Evolutionary conservation across 2,888 invertebrate genomes (phyloP), one percentile per base, ranked within the genome.

Genomic region (Neelides folsomi): DNA sequence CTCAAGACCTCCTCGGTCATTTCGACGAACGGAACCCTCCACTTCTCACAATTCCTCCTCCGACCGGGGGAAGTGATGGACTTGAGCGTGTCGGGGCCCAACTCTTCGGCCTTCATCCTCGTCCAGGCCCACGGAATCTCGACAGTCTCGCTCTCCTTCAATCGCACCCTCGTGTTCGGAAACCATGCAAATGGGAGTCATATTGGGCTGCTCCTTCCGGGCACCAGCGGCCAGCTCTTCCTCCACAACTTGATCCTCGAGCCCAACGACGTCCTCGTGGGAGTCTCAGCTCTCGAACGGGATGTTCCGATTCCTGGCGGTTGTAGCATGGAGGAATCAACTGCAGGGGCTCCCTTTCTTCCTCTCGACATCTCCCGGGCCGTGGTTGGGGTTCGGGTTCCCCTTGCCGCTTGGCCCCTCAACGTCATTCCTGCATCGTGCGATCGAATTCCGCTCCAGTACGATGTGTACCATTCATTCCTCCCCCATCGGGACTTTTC

Each of bases 281-380:
- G 76, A 9, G 27, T 27, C 27, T 3, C 20, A 60, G 67, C 35
- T 65, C 66, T 8, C 57, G 78, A 42, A 60, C 80, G 9, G 73
- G 76, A 9, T 86, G 86, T 79, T 67, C 86, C 86, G 0, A 71
- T 83, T 59, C 84, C 86, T 15, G 86, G 86, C 38, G 86, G 83
- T 15, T 86, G 86, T 67, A 85, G 83, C 66, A 75, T 81, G 75
- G 81, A 81, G 64, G 79, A 79, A 60, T 69, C 77, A 39, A 66
- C 77, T 13, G 71, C 76, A 59, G 73, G 76, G 57, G 76, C 81
- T 8, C 82, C 86, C 0, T 81, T 74, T 65, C 73, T 80, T 65
- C 69, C 69, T 47, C 59, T 79, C 19, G 58, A 54, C 1, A 67
- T 71, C 49, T 69, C 67, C 43, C 60, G 71, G 59, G 58, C 71